Evolutionary conservation across 1,140 invertebrate species (phyloP).

Genomic region (Calephelis nemesis): DNA sequence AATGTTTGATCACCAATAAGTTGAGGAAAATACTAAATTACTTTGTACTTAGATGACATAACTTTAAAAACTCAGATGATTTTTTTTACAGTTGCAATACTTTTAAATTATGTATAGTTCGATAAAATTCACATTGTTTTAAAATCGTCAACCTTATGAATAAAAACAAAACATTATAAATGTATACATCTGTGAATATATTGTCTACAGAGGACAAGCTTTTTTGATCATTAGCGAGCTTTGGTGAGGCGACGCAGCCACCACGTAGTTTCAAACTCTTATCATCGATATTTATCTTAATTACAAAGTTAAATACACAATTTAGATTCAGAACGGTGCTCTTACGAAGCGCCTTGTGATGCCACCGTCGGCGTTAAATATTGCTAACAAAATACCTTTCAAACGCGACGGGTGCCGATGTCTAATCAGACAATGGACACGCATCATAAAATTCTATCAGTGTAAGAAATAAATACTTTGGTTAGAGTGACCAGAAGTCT

Average conservation of each 20-base stretch:
- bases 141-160: not conserved
- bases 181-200: slow-evolving; percentile 24
- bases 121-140: not conserved
- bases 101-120: no score
- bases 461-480: slow-evolving; percentile 44
- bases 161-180: slow-evolving; percentile 19
- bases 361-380: slow-evolving; percentile 71
- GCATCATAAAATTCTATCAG: slow-evolving; percentile 57
- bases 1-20: no score
- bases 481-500: not conserved
- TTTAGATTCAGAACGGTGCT: slow-evolving; percentile 65
- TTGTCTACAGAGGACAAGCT: slow-evolving; percentile 26
- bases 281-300: slow-evolving; percentile 75
- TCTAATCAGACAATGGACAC: slow-evolving; percentile 66
- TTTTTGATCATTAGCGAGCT: slow-evolving; percentile 55
- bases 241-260: slow-evolving; percentile 49
- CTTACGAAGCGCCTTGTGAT: slow-evolving; percentile 61
- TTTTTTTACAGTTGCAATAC: no score
- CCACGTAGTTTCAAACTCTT: slow-evolving; percentile 61
- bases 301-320: slow-evolving; percentile 66
- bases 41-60: no score
- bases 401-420: slow-evolving; percentile 51
- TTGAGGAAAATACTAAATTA: no score
- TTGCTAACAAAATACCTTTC: slow-evolving; percentile 50
- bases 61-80: no score